Evolutionary conservation across 2,888 invertebrate species (phyloP).

Genomic region (Xestobium rufovillosum): DNA sequence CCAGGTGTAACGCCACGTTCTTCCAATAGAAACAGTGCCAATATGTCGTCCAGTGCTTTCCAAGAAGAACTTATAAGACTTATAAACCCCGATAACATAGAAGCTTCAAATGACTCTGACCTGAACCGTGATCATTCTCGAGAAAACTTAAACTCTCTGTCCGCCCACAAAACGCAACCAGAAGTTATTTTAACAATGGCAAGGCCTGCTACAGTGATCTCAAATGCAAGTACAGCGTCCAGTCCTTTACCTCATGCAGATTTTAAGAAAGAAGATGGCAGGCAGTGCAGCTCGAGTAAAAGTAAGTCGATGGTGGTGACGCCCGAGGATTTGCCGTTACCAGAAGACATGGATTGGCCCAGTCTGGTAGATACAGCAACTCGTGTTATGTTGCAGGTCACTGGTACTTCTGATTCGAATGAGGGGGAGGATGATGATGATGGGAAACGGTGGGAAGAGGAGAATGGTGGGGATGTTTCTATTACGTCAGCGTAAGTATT

Average conservation of each 20-base stretch:
- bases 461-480: constrained; percentile 39
- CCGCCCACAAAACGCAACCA: constrained; percentile 39
- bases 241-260: constrained; percentile 49
- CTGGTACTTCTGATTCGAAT: neutral
- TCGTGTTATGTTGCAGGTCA: constrained; percentile 43
- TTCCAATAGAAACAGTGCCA: constrained; percentile 54
- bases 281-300: constrained; percentile 37
- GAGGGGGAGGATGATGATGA: constrained; percentile 26
- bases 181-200: constrained; percentile 60
- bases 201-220: constrained; percentile 58
- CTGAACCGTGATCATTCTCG: constrained; percentile 33
- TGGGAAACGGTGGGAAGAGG: constrained; percentile 39
- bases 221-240: constrained; percentile 53
- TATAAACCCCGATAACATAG: constrained; percentile 69
- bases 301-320: constrained; percentile 31
- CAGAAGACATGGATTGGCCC: constrained; percentile 70
- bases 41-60: constrained; percentile 53
- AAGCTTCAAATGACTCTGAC: constrained; percentile 29
- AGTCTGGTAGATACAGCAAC: constrained; percentile 74
- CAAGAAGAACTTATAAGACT: constrained; percentile 78
- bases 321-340: constrained; percentile 52
- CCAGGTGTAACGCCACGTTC: constrained; percentile 44
- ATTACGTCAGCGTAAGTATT: constrained; percentile 39
- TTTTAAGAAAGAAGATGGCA: constrained; percentile 39
- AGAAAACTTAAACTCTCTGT: constrained; percentile 36